Percentiles rank a stretch among this genome's conserved stretches.
phyloP scores from a whole-genome alignment of 2,113 vertebrate genomes.

The Mustela nigripes region DNA sequence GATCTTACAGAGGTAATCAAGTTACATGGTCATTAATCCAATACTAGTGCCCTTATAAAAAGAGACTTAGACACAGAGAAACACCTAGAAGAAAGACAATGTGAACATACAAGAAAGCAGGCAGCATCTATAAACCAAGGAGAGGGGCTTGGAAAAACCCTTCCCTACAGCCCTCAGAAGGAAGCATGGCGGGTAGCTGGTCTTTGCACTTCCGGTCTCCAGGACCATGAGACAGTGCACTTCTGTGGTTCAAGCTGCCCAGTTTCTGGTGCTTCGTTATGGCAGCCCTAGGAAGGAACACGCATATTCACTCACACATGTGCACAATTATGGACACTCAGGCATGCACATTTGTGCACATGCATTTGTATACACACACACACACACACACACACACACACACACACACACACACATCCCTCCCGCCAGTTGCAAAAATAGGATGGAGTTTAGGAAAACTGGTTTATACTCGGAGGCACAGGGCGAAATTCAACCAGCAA shows the following conservation, averaged over 20 bases:
- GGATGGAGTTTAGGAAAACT: neutral
- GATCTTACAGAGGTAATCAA: neutral
- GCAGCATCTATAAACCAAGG: neutral
- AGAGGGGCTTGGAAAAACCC: neutral
- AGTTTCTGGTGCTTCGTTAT: neutral
- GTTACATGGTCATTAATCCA: neutral
- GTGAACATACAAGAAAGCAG: neutral
- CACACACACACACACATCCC: no score
- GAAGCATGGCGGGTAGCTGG: neutral
- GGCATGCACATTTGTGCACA: neutral
- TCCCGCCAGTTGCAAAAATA: neutral
- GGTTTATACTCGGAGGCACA: neutral
- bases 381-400: accelerated
- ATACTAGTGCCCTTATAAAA: neutral
- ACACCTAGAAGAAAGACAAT: neutral
- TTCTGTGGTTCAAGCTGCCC: neutral
- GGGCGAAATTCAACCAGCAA: neutral
- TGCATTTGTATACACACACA: neutral
- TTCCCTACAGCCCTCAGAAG: neutral
- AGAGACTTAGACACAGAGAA: neutral
- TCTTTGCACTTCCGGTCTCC: neutral
- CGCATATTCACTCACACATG: neutral
- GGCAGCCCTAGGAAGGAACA: neutral
- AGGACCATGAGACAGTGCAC: neutral
- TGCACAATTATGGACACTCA: neutral